Base-by-base conservation (phyloP, 2,888 invertebrate genomes). In the Phyllotreta striolata region DNA sequence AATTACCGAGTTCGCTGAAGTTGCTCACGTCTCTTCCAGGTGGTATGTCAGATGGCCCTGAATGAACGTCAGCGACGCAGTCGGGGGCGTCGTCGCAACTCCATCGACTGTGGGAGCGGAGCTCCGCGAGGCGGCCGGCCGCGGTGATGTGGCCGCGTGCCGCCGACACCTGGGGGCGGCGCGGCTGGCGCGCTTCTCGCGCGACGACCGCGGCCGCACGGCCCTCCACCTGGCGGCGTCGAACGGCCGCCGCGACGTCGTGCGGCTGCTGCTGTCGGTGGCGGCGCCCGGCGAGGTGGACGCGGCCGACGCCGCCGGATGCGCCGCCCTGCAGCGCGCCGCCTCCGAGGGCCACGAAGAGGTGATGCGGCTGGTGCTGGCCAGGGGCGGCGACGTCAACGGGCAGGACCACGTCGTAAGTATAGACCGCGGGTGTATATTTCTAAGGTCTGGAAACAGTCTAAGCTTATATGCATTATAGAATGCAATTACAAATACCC, bases 331-430 rank as follows among this genome's bases (percentile, higher is more conserved):
- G 72, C 92, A 93, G 79, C 86, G 90, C 76, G 92, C 93, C 70
- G 89, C 93, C 72, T 90, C 92, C 73, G 92, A 93, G 79, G 95
- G 94, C 71, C 91, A 92, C 81, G 84, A 89, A 75, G 89, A 91
- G 73, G 88, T 91, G 72, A 88, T 91, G 67, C 84, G 87, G 72
- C 81, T 91, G 69, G 84, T 94, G 75, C 82, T 90, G 70, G 87
- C 89, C 69, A 85, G 88, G 75, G 87, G 89, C 10, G 87, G 88
- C 44, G 85, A 87, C 72, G 85, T 90, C 72, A 88, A 92, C 79
- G 86, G 85, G 65, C 88, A 90, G 72, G 95, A 95, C 79, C 89
- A 88, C 79, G 88, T 91, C 82, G 89, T 89, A 76, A 84, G n/a
- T n/a, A n/a, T n/a, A n/a, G n/a, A n/a, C n/a, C n/a, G n/a, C n/a